Base-by-base conservation (phyloP, 2,797 vertebrate species). In the Sciaenops ocellatus region DNA sequence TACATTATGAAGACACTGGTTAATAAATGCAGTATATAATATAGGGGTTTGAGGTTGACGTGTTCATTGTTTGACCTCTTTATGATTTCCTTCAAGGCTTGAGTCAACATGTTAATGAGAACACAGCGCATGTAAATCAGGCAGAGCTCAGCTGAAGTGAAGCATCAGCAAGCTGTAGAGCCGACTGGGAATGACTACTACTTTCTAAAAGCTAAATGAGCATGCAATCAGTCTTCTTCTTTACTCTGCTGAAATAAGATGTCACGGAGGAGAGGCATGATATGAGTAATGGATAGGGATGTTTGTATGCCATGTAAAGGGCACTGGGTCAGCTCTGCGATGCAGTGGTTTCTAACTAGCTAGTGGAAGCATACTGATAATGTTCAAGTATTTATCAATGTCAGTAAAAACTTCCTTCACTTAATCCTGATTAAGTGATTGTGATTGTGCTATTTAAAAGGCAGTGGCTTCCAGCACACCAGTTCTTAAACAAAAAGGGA, bases 41-140 rank as follows among this genome's bases (percentile, higher is more conserved):
- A 61, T 13, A 30, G 52, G 55, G 54, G 62, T 68, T 44, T 73
- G 63, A 69, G 34, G 67, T 15, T 80, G 83, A 64, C 62, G 55
- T 76, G 61, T 52, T 65, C 48, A 78, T 69, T 69, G 81, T 84
- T 67, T 77, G 69, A 76, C 79, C 82, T 46, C 34, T 87, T 67
- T 78, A 69, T 60, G 59, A 82, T 80, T 87, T 69, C 73, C 81
- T 85, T 73, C 59, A 67, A 84, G 78, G 78, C 77, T 77, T n/a
- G 22, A 83, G 73, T 83, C 76, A 79, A 83, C 83, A 84, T 79
- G 72, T 78, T 84, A 54, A 80, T 60, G 74, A 79, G 71, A 82
- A 47, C 3, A 2, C 48, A 63, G 82, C 24, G 34, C 71, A 79
- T 85, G 46, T 50, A 46, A 79, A 66, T 71, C 66, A 71, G 79